Conservation (phyloP, 1,140 invertebrate genomes). For the Oncopeltus fasciatus region DNA sequence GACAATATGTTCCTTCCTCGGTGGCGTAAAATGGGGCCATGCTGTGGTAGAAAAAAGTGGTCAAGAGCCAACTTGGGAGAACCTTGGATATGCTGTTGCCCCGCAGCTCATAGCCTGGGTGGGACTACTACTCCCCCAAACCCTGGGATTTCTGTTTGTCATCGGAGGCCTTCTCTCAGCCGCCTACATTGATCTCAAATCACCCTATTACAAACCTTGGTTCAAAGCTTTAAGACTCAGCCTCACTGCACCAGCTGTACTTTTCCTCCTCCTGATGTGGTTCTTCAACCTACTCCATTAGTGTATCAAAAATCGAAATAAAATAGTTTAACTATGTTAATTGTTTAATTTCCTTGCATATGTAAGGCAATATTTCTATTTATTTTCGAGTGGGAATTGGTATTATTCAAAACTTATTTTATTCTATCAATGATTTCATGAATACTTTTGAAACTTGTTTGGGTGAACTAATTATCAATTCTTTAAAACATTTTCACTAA, state of each 20-base stretch:
- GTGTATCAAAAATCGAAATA: too few species aligned
- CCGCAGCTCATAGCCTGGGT: slow-evolving; percentile 19
- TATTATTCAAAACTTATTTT: too few species aligned
- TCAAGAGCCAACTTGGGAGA: slow-evolving; percentile 3
- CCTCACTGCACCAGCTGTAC: slow-evolving; percentile 12
- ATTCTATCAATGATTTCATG: too few species aligned
- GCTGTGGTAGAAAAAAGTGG: background rate
- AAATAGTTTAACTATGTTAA: too few species aligned
- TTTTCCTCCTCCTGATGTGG: slow-evolving; percentile 10
- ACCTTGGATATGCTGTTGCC: slow-evolving; percentile 9
- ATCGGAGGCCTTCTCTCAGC: slow-evolving; percentile 9
- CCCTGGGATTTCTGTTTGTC: slow-evolving; percentile 14
- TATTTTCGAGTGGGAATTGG: too few species aligned
- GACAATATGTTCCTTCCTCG: slow-evolving; percentile 20
- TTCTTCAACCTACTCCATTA: slow-evolving; percentile 8
- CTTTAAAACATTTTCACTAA: too few species aligned
- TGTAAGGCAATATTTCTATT: too few species aligned
- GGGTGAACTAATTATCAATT: too few species aligned
- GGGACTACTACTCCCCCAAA: slow-evolving; percentile 15
- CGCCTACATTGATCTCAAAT: slow-evolving; percentile 12
- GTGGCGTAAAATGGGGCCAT: slow-evolving; percentile 19
- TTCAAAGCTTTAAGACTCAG: slow-evolving; percentile 16
- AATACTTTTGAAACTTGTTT: too few species aligned
- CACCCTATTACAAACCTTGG: slow-evolving; percentile 17
- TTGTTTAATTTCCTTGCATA: too few species aligned